These are phyloP conservation scores for Corythornis madagascariensis DNA, from an alignment of 2,113 vertebrate genomes.

Conservation along the genomic window DNA sequence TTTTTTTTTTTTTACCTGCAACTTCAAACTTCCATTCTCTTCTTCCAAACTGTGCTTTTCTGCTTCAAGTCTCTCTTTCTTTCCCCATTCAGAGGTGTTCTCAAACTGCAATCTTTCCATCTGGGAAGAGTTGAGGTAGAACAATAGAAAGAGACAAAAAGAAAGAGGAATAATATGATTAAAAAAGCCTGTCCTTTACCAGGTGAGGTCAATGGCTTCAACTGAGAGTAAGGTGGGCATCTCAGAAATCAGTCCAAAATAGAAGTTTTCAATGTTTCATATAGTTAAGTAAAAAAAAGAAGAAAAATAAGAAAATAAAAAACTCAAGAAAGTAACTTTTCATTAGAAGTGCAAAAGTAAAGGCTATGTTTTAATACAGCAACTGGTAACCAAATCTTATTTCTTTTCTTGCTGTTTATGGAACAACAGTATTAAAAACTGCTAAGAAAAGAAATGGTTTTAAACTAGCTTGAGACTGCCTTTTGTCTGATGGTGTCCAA, in stretches of 20 bases:
- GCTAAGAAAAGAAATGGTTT: neutral
- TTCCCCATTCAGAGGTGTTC: conserved; percentile 24
- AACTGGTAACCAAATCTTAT: neutral
- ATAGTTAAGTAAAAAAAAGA: neutral
- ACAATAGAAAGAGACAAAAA: neutral
- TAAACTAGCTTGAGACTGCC: neutral
- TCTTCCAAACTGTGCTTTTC: conserved; percentile 57
- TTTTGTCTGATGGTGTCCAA: neutral
- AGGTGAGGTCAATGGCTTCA: neutral
- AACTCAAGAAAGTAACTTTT: neutral
- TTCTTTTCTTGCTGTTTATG: neutral
- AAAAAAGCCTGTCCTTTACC: accelerated
- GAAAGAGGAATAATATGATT: neutral
- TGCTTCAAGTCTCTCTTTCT: conserved; percentile 6
- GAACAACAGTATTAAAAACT: neutral
- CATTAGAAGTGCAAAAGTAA: neutral
- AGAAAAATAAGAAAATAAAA: neutral
- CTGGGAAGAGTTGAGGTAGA: neutral
- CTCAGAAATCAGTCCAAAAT: neutral
- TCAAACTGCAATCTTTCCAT: conserved; percentile 38
- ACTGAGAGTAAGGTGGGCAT: neutral
- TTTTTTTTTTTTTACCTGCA: conserved; percentile 44
- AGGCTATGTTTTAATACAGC: neutral
- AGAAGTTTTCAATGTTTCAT: neutral
- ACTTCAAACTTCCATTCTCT: conserved; percentile 58